phyloP scores from a whole-genome alignment of 2,888 invertebrate species.

The Drosophila limbata region DNA sequence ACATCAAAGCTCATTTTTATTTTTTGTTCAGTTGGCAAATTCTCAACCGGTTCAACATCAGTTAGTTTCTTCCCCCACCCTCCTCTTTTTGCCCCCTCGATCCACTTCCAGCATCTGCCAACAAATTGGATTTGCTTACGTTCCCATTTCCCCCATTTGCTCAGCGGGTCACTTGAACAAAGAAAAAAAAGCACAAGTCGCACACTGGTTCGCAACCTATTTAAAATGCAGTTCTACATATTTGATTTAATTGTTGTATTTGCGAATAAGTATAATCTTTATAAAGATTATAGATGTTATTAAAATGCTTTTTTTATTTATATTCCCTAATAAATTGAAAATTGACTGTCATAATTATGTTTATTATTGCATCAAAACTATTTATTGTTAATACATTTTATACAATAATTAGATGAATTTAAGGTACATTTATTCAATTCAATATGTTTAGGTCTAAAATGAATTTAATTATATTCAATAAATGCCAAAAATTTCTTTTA shows the following conservation, averaged over 20 bases:
- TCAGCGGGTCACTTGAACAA: constrained; percentile 59
- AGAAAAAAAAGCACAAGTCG: constrained; percentile 47
- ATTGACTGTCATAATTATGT: not conserved
- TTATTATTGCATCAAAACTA: not conserved
- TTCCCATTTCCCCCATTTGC: constrained; percentile 49
- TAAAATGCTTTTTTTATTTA: not conserved
- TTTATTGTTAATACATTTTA: too few relatives aligned
- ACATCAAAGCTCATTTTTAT: constrained; percentile 33
- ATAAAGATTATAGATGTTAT: not conserved
- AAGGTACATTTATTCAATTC: not conserved
- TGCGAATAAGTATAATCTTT: not conserved
- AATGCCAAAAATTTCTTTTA: too few relatives aligned
- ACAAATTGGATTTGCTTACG: constrained; percentile 61
- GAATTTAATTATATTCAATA: too few relatives aligned
- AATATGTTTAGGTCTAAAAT: too few relatives aligned
- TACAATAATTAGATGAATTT: too few relatives aligned
- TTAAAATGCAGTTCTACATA: constrained; percentile 6
- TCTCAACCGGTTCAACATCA: constrained; percentile 51
- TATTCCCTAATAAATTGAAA: not conserved
- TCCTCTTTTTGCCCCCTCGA: not conserved
- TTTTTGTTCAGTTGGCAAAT: constrained; percentile 25
- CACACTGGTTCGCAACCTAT: constrained; percentile 34
- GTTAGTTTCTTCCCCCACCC: constrained; percentile 1
- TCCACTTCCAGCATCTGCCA: constrained; percentile 31
- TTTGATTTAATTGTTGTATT: not conserved